phyloP scores from a whole-genome alignment of 35 echinoderm and acorn worm species.

The Ophioderma brevispina region DNA sequence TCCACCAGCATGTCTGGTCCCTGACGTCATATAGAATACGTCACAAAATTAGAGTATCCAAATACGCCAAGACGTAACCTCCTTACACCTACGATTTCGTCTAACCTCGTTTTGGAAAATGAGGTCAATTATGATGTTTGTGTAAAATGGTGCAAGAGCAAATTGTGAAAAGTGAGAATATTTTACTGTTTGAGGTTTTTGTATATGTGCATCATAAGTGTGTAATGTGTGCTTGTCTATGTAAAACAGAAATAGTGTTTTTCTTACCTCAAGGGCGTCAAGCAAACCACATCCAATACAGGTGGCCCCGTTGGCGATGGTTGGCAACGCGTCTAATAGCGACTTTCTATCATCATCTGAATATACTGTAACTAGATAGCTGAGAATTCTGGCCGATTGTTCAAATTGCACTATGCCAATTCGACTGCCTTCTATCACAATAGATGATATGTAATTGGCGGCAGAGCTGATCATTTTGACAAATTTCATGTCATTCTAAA shows the following conservation, averaged over 20 bases:
- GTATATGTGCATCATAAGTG: background rate
- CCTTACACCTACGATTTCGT: no score
- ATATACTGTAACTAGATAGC: constrained; percentile 7
- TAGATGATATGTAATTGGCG: constrained; percentile 33
- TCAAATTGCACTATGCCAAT: constrained; percentile 43
- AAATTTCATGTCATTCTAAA: constrained; percentile 2
- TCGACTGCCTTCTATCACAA: constrained; percentile 28
- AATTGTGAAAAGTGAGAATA: no score
- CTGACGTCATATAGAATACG: no score
- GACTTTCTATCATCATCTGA: constrained; percentile 19
- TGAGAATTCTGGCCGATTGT: background rate
- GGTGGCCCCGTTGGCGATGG: constrained; percentile 8
- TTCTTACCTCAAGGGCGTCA: constrained; percentile 35
- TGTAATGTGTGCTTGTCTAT: background rate
- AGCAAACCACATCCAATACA: constrained; percentile 51
- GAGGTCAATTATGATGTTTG: no score
- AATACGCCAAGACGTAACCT: no score
- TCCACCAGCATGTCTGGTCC: no score
- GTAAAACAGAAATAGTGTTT: no score
- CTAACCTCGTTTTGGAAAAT: no score
- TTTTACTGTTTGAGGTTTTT: background rate
- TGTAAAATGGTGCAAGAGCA: no score
- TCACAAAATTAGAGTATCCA: no score
- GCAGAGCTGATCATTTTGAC: constrained; percentile 44
- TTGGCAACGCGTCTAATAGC: constrained; percentile 9